Base-by-base conservation (phyloP, 1,140 invertebrate species). In the Cotesia typhae region DNA sequence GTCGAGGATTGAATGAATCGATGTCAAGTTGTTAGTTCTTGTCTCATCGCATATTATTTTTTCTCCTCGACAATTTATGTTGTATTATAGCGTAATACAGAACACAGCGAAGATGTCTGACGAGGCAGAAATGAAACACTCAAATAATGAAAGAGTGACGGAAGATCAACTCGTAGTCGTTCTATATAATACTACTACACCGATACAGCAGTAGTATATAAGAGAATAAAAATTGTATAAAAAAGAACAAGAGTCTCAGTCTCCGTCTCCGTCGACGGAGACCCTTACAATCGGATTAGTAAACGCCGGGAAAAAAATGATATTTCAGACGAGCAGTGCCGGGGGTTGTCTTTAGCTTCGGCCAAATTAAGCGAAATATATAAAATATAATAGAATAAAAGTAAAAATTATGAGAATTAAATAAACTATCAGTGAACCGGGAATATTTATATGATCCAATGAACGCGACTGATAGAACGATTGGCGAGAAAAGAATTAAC, bases 281-380 rank as follows among this genome's bases (percentile, higher is more conserved):
- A 41, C 9, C 28, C 57, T 60, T 47, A 57, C 60, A 61, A 20
- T 36, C 68, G 38, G 68, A 70, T 70, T 70, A 70, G 60, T 47
- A 57, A 47, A 70, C 61, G 57, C 14, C 57, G 47, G 57, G 53
- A 17, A 37, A 47, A 60, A 70, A 70, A 70, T 61, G 68, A 70
- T 20, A 47, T 70, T 70, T 36, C 60, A 41, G 47, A 37, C 37
- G 64, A 41, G 68, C 28, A 28, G 28, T 28, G 28, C 28, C 28
- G 28, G 1, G 28, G 28, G 28, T 28, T 28, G 28, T 1, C 28
- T 28, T 28, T 28, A 28, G 28, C 28, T 28, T 28, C 28, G 28
- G 2, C 28, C 28, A 28, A 28, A 28, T 28, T 28, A 28, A 28
- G 28, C 28, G 28, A 28, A 28, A 28, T 28, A 28, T 28, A 28